These are phyloP conservation scores for Pseudorasbora parva DNA, from an alignment of 2,113 vertebrate genomes.

Conservation along the genomic window DNA sequence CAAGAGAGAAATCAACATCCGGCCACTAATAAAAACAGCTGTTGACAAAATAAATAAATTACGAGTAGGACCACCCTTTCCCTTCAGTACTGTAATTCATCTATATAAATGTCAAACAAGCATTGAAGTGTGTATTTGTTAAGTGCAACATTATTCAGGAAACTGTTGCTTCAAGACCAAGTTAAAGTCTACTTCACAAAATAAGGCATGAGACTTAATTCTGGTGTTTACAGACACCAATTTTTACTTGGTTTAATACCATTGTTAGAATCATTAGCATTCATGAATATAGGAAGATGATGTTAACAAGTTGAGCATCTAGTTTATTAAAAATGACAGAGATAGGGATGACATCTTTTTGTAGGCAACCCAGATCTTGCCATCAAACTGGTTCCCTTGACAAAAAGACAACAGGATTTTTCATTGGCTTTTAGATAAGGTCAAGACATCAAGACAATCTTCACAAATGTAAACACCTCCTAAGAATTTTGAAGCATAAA, in stretches of 20 bases:
- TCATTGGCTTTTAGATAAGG: no score
- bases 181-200: no score
- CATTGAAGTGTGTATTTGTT: no score
- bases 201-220: background rate
- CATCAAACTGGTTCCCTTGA: background rate
- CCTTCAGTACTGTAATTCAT: no score
- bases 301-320: background rate
- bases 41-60: no score
- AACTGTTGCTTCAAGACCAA: background rate
- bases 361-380: background rate
- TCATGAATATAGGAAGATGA: background rate
- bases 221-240: background rate
- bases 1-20: no score
- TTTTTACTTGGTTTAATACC: background rate
- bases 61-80: no score
- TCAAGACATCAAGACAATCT: no score
- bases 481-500: background rate
- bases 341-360: background rate
- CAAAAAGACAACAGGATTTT: no score
- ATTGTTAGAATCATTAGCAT: background rate
- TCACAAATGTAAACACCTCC: background rate
- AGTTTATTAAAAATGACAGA: background rate
- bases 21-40: no score
- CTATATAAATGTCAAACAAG: no score
- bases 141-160: no score